Percentiles rank a stretch among this genome's conserved stretches.
These are phyloP conservation scores for Rostratula benghalensis DNA, from an alignment of 2,113 vertebrate genomes.

Conservation along the genomic window DNA sequence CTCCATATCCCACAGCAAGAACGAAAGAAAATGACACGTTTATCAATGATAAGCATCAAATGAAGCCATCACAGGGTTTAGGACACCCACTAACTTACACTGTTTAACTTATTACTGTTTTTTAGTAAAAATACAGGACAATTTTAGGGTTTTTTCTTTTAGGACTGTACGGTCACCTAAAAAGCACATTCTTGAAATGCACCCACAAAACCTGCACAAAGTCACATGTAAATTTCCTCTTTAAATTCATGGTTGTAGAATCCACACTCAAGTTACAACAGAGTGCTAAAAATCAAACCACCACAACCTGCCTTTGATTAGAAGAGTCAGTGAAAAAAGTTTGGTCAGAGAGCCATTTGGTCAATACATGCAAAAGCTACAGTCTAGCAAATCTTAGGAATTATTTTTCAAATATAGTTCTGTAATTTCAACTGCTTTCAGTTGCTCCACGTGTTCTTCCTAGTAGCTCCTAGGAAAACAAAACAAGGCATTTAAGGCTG, in stretches of 20 bases:
- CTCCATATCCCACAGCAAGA: neutral
- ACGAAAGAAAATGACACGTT: neutral
- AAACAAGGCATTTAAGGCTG: neutral
- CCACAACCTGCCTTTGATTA: neutral
- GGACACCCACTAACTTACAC: neutral
- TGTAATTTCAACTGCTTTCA: neutral
- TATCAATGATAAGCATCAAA: neutral
- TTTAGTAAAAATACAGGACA: neutral
- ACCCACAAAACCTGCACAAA: neutral
- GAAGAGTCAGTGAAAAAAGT: neutral
- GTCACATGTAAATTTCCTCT: neutral
- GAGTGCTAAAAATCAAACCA: neutral
- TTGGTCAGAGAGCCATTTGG: neutral
- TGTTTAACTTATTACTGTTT: neutral
- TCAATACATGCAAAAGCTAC: neutral
- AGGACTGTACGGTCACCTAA: neutral
- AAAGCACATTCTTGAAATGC: neutral
- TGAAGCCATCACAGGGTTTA: neutral
- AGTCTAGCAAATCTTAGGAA: neutral
- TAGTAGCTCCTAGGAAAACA: neutral
- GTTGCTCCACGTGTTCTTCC: neutral
- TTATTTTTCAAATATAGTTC: neutral
- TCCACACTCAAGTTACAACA: neutral
- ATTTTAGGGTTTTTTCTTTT: neutral
- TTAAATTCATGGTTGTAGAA: neutral